Evolutionary conservation across 2,888 invertebrate genomes (phyloP), one percentile per base, ranked within the genome.

Genomic region (Heterodera filipjevi): DNA sequence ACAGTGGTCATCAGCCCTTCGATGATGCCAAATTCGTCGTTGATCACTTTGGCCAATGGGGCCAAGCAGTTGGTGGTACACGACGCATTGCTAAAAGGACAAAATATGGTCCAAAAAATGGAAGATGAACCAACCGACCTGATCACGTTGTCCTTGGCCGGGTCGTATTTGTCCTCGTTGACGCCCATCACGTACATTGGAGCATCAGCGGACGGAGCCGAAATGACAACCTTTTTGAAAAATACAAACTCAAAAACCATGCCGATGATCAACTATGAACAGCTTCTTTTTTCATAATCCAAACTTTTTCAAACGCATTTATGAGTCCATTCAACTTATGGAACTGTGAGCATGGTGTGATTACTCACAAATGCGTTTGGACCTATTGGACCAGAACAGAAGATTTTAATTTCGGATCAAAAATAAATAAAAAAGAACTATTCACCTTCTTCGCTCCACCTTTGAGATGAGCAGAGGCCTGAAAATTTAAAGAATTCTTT

Each of bases 41-140:
- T 92, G 90, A 99, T 93, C 83, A 99, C 96, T 91, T 99, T 98
- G 86, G 96, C 96, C 78, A 98, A 92, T 71, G 98, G 98, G 85
- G 98, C 98, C 86, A 99, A 92, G 90, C 97, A 97, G 92, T 98
- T 98, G 90, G 98, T 99, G 81, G 98, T 99, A 92, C 98, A 99
- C 32, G 96, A 97, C 72, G 98, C 98, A 89, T 98, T 98, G 84
- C 90, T 91, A 84, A 81, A 84, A 77, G n/a, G n/a, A n/a, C n/a
- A n/a, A n/a, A n/a, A n/a, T n/a, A n/a, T n/a, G n/a, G n/a, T n/a
- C n/a, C n/a, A n/a, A n/a, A n/a, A 46, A 46, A 30, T n/a, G 30
- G 49, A 49, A 27, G 27, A 2, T 2, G 8, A 27, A 10, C 27
- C 0, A n/a, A 6, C 49, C 53, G 39, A 89, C 85, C 89, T 88